Conservation (phyloP, 2,797 vertebrate species). For the Malurus leucopterus region DNA sequence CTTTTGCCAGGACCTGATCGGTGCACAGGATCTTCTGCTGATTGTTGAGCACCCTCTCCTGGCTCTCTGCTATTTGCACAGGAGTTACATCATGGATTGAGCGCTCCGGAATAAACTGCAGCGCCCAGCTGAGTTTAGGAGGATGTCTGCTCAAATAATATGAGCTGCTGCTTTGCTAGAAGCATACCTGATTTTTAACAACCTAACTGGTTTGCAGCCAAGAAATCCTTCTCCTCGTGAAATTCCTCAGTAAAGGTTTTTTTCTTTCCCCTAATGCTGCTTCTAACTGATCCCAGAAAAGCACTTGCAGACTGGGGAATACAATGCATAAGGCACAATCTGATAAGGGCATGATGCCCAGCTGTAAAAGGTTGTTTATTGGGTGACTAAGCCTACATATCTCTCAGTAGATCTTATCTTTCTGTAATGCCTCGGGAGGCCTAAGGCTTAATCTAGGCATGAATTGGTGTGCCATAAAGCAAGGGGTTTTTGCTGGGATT, state of each 20-base stretch:
- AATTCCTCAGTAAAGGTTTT: not conserved
- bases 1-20: not conserved
- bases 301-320: not conserved
- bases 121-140: not conserved
- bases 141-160: not conserved
- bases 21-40: not conserved
- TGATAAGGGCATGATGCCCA: not conserved
- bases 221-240: not conserved
- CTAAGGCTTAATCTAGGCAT: not conserved
- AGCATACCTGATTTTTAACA: not conserved
- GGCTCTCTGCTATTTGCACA: not conserved
- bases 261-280: not conserved
- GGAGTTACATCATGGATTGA: not conserved
- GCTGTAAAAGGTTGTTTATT: not conserved
- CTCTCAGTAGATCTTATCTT: constrained; percentile 2
- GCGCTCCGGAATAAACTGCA: not conserved
- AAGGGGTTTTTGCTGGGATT: not conserved
- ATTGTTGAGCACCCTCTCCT: constrained; percentile 50
- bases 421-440: not conserved
- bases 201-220: not conserved
- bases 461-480: not conserved
- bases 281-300: constrained; percentile 30
- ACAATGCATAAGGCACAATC: not conserved
- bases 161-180: not conserved
- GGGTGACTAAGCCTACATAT: not conserved